Conservation (phyloP, 2,113 vertebrate genomes). For the Neotoma lepida region DNA sequence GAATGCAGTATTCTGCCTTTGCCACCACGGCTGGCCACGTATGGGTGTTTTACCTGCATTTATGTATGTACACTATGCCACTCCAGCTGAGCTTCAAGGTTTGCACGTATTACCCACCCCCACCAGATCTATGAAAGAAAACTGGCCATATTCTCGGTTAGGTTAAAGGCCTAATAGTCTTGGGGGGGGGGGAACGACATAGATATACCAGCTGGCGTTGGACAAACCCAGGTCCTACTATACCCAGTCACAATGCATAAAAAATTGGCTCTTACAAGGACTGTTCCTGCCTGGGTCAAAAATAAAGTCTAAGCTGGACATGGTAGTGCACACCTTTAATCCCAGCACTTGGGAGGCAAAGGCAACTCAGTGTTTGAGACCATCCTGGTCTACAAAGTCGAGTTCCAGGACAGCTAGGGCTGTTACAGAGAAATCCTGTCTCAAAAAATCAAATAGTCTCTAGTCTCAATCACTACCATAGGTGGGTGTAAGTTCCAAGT, state of each 20-base stretch:
- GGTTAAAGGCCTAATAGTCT: background rate
- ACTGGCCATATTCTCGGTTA: background rate
- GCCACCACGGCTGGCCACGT: background rate
- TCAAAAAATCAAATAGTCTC: no score
- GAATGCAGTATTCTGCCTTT: background rate
- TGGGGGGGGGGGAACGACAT: background rate
- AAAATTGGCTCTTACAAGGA: background rate
- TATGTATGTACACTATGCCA: background rate
- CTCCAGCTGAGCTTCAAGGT: background rate
- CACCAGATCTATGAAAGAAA: background rate
- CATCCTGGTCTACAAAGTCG: no score
- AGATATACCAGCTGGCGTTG: no score
- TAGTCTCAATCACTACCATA: background rate
- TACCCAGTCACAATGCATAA: background rate
- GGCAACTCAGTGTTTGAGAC: no score
- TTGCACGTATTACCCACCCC: background rate
- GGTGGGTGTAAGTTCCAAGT: background rate
- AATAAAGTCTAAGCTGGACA: background rate
- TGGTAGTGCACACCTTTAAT: no score
- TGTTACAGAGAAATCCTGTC: no score
- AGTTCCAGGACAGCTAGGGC: no score
- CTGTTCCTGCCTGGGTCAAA: background rate
- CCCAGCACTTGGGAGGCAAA: no score
- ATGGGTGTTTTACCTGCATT: background rate
- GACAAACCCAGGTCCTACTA: background rate